A percentile compares a stretch with the other conserved stretches of the same genome.
Conservation (phyloP, 2,888 invertebrate genomes). For the Platycnemis pennipes region DNA sequence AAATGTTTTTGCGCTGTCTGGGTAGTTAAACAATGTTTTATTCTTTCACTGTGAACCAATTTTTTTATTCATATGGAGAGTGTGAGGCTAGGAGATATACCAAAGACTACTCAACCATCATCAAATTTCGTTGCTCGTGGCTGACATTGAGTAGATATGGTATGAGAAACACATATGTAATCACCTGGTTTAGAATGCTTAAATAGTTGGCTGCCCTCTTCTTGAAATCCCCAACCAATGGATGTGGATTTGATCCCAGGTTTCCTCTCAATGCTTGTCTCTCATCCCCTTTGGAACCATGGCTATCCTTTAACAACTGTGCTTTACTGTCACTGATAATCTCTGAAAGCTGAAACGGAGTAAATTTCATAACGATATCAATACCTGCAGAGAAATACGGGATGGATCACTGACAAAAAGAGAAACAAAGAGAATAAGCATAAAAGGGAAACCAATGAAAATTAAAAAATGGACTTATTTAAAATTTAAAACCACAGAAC, state of each 20-base stretch:
- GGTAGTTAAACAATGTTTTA: too few species aligned
- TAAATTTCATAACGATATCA: neutral
- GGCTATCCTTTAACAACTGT: slow-evolving; percentile 72
- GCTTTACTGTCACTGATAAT: slow-evolving; percentile 76
- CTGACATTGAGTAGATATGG: neutral
- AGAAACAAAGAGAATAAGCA: neutral
- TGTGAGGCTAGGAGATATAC: too few species aligned
- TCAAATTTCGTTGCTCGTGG: too few species aligned
- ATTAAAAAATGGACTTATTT: neutral
- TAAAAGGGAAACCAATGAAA: neutral
- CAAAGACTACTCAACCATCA: too few species aligned
- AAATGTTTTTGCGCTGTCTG: too few species aligned
- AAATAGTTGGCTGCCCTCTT: slow-evolving; percentile 76
- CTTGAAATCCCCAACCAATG: slow-evolving; percentile 72
- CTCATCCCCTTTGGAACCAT: neutral
- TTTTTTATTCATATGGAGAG: too few species aligned
- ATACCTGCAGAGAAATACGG: neutral
- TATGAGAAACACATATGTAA: neutral
- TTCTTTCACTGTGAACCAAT: too few species aligned
- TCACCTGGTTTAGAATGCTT: slow-evolving; percentile 75
- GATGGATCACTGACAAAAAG: neutral
- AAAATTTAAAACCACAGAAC: too few species aligned
- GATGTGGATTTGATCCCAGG: slow-evolving; percentile 70
- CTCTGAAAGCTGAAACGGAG: slow-evolving; percentile 73
- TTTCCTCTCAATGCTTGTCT: neutral